Conservation (phyloP, 2,113 vertebrate genomes). For the Toxotes jaculatrix region DNA sequence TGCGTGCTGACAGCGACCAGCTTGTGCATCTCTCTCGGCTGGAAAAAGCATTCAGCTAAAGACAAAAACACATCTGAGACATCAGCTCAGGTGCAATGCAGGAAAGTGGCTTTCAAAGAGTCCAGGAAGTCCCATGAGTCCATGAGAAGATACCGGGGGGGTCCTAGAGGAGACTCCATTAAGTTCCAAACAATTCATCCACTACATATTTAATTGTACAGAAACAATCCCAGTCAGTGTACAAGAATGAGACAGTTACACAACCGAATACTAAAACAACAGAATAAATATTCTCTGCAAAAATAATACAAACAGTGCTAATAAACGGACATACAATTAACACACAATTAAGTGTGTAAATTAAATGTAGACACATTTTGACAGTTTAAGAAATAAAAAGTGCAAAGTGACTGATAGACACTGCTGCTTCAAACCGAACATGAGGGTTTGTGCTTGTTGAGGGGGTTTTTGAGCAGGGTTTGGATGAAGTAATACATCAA, state of each 20-base stretch:
- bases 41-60: conserved; percentile 21
- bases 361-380: not conserved
- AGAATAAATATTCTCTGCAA: not conserved
- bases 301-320: conserved; percentile 30
- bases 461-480: not conserved
- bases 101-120: not conserved
- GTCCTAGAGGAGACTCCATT: not conserved
- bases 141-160: not conserved
- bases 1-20: conserved; percentile 4
- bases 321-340: conserved; percentile 1
- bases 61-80: conserved; percentile 29
- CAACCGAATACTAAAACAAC: conserved; percentile 9
- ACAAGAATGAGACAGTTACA: not conserved
- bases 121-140: conserved; percentile 1
- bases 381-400: conserved; percentile 12
- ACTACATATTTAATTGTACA: conserved; percentile 7
- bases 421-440: not conserved
- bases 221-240: not conserved
- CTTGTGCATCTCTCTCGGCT: conserved; percentile 43
- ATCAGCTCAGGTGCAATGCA: not conserved
- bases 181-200: conserved; percentile 11
- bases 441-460: conserved; percentile 10
- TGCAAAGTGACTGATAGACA: not conserved
- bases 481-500: not conserved
- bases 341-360: no score